phyloP scores from a whole-genome alignment of 2,888 invertebrate genomes.

The Mongoloraphidia duomilia region DNA sequence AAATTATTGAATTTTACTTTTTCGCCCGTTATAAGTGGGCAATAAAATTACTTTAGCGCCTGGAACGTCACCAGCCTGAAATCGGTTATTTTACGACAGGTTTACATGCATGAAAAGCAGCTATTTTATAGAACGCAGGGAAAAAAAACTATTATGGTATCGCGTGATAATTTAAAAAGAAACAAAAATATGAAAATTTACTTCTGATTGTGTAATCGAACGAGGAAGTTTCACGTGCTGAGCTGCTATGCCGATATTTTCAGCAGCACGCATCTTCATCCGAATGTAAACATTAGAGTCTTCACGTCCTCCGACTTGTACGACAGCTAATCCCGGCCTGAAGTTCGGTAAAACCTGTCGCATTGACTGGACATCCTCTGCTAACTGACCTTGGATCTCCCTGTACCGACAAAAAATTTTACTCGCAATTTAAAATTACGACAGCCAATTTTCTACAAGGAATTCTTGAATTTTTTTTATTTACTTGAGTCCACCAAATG shows the following conservation, averaged over 20 bases:
- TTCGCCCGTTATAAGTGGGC: too few relatives aligned
- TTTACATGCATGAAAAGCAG: too few relatives aligned
- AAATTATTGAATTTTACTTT: too few relatives aligned
- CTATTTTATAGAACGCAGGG: too few relatives aligned
- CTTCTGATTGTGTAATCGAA: constrained; percentile 67
- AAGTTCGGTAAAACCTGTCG: constrained; percentile 44
- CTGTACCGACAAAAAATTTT: constrained; percentile 29
- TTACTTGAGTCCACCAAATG: too few relatives aligned
- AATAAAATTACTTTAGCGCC: too few relatives aligned
- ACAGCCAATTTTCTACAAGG: background rate
- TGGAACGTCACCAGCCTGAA: too few relatives aligned
- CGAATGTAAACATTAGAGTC: constrained; percentile 98
- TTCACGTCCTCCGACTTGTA: constrained; percentile 90
- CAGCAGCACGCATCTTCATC: constrained; percentile 87
- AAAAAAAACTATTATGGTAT: too few relatives aligned
- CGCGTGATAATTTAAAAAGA: too few relatives aligned
- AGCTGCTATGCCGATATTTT: constrained; percentile 75
- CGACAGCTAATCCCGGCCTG: constrained; percentile 70
- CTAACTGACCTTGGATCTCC: constrained; percentile 54
- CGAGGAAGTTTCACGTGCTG: constrained; percentile 66
- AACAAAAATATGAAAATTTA: constrained; percentile 23
- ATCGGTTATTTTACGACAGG: too few relatives aligned
- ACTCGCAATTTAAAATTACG: background rate
- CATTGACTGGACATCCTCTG: constrained; percentile 46
- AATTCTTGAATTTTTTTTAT: background rate